Evolutionary conservation across 2,797 vertebrate species (phyloP).

Genomic region (Semotilus atromaculatus): DNA sequence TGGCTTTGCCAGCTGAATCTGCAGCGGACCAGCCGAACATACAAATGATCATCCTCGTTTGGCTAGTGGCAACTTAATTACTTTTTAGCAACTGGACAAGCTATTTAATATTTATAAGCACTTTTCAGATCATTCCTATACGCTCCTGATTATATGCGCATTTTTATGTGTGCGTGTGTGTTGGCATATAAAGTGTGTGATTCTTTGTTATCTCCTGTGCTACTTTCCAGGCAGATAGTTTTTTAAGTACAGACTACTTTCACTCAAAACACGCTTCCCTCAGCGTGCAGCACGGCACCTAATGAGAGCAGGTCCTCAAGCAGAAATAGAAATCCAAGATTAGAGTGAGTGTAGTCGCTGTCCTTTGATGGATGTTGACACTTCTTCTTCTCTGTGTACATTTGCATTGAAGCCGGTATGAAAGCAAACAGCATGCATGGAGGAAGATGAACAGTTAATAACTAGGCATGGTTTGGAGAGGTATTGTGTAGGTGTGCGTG

Average conservation of each 20-base stretch:
- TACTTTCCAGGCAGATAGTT: constrained; percentile 26
- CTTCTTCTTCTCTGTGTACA: constrained; percentile 29
- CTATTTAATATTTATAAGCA: constrained; percentile 5
- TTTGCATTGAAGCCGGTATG: constrained; percentile 29
- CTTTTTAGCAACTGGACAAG: background rate
- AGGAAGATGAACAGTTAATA: constrained; percentile 34
- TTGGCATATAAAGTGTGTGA: background rate
- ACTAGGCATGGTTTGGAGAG: constrained; percentile 3
- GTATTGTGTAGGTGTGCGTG: background rate
- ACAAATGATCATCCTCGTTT: background rate
- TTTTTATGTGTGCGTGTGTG: background rate
- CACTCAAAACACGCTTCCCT: constrained; percentile 27
- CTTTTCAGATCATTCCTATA: constrained; percentile 7
- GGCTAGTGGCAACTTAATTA: background rate
- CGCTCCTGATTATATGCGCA: background rate
- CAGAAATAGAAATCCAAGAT: constrained; percentile 50
- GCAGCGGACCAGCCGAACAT: background rate
- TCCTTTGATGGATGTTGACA: constrained; percentile 47
- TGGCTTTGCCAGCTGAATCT: background rate
- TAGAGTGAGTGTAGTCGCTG: constrained; percentile 36
- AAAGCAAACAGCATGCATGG: constrained; percentile 22
- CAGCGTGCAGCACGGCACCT: background rate
- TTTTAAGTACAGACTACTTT: constrained; percentile 30
- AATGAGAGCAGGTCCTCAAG: constrained; percentile 42
- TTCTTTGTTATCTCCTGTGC: constrained; percentile 27